Evolutionary conservation across 1,140 invertebrate genomes (phyloP).

Genomic region (Drosophila teissieri): DNA sequence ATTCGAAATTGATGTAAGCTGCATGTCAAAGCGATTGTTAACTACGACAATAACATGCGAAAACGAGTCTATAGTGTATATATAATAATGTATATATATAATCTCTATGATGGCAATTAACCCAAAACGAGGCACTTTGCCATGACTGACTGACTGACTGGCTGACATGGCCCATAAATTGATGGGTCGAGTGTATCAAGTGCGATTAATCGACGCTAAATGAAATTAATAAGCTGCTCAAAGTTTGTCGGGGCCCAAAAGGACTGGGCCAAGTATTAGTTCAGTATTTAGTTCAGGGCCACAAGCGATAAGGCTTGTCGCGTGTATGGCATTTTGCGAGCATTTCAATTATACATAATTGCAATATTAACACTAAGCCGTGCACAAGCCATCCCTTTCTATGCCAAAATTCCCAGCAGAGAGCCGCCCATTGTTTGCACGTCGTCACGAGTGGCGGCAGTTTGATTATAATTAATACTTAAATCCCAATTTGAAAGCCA

Average conservation of each 20-base stretch:
- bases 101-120: not conserved
- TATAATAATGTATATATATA: no score
- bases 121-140: not conserved
- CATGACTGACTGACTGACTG: not conserved
- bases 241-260: slow-evolving; percentile 40
- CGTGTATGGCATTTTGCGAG: slow-evolving; percentile 51
- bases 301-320: not conserved
- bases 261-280: slow-evolving; percentile 45
- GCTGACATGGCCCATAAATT: slow-evolving; percentile 31
- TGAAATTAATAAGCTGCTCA: slow-evolving; percentile 73
- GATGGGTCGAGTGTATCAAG: slow-evolving; percentile 35
- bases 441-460: slow-evolving; percentile 52
- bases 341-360: slow-evolving; percentile 72
- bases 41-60: not conserved
- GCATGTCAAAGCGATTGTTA: slow-evolving; percentile 16
- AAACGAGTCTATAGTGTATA: not conserved
- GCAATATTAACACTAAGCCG: slow-evolving; percentile 56
- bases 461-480: slow-evolving; percentile 78
- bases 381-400: slow-evolving; percentile 12
- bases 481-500: slow-evolving; percentile 62
- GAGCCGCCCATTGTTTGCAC: slow-evolving; percentile 33
- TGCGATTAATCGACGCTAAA: slow-evolving; percentile 64
- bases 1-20: slow-evolving; percentile 1
- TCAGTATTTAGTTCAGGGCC: slow-evolving; percentile 9
- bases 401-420: not conserved